Base-by-base conservation (phyloP, 92 coral and sea anemone species). In the Palythoa caribaeorum region DNA sequence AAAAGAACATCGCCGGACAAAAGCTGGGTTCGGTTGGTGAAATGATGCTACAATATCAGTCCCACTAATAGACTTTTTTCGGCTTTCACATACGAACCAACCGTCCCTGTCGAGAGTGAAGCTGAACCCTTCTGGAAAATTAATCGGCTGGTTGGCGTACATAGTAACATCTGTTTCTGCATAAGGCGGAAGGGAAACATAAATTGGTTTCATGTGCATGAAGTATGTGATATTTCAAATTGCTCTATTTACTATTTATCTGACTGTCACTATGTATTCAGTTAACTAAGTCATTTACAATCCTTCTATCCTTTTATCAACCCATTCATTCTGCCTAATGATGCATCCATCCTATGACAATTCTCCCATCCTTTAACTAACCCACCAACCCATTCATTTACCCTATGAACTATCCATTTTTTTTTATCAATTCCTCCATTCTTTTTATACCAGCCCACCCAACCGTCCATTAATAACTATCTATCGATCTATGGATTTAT, bases 101-200 rank as follows among this genome's bases (percentile, higher is more conserved):
- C 85, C 85, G 0, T 65, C 85, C 44, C 85, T 47, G 73, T 80
- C 85, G 40, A 80, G 38, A 20, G 74, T 80, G 19, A 80, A 80
- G 53, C 62, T 65, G 13, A 65, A 80, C 1, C 74, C 85, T 48
- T 80, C 85, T 11, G 85, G 75, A 15, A 80, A 80, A 19, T 44
- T 65, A 19, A 80, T 73, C 15, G 85, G 85, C 39, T 65, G 75
- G 62, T 80, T 80, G 62, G 85, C 85, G 73, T 80, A 80, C 85
- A 80, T 80, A 1, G 74, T 80, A 6, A 70, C 55, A 44, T 80
- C 85, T n/a, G 21, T 80, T 21, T 80, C 85, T 80, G 48, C 36
- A 62, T 3, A 0, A 17, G 35, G 19, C 0, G 69, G 69, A 62
- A 62, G 1, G 9, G 69, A 17, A 3, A 17, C 7, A 62, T 40